Base-by-base conservation (phyloP, 1,140 invertebrate genomes). In the Monochamus saltuarius region DNA sequence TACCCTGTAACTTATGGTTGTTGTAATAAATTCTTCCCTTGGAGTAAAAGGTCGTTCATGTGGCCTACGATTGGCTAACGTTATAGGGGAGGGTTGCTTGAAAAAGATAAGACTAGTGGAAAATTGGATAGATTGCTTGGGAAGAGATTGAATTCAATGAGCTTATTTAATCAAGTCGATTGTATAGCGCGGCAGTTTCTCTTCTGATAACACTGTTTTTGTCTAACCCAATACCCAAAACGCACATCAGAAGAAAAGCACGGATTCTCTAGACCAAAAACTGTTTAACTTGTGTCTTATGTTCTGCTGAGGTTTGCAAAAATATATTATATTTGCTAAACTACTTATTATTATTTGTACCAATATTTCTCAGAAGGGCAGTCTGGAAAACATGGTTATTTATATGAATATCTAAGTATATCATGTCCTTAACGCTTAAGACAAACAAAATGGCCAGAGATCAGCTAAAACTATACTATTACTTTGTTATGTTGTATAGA, bases 121-220 rank as follows among this genome's bases (percentile, higher is more conserved):
- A 73, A 73, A 73, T 73, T 73, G 71, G 69, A 71, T 71, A 71
- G 71, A 71, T 71, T 68, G 65, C 51, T 54, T 40, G 59, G 61
- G 53, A 66, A 38, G 60, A 66, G 65, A 72, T 72, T 72, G 71
- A 73, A 73, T 73, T 73, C 69, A 68, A 68, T 58, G 65, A 71
- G 67, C 68, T 73, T 70, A 73, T 73, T 71, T 73, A 73, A 73
- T 73, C 71, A 73, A 67, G 59, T 54, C 64, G 62, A 73, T 73
- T 67, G 69, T 65, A 64, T 63, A 38, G 62, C 51, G 56, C 40
- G 40, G n/a, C n/a, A 17, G 16, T 42, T 42, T 42, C 40, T 61
- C 40, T 53, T 61, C 29, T 46, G 55, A 50, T 53, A 42, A 42
- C 16, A 42, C n/a, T 17, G 40, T 42, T 42, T 29, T 29, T 29